These are phyloP conservation scores for Cydia amplana DNA, from an alignment of 1,140 invertebrate genomes.

Conservation along the genomic window DNA sequence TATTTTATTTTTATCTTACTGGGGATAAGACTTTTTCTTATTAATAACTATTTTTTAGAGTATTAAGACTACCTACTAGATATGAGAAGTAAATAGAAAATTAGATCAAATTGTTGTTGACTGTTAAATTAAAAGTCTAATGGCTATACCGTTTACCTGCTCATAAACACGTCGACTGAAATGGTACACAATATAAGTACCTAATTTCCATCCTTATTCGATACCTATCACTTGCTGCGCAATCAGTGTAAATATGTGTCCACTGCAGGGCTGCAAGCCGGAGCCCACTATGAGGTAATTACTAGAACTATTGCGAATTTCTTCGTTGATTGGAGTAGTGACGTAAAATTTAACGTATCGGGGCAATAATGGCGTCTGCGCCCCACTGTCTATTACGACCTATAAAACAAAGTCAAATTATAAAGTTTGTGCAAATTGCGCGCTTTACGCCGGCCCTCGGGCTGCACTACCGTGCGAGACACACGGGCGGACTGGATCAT, in stretches of 20 bases:
- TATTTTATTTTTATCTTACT: too few relatives aligned
- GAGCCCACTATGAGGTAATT: neutral
- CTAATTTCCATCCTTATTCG: neutral
- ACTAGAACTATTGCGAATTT: neutral
- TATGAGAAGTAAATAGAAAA: too few relatives aligned
- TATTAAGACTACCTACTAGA: too few relatives aligned
- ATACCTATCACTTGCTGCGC: neutral
- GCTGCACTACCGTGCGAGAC: slow-evolving; percentile 40
- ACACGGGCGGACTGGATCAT: slow-evolving; percentile 33
- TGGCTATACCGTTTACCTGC: too few relatives aligned
- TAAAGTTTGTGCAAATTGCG: slow-evolving; percentile 50
- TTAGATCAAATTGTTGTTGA: too few relatives aligned
- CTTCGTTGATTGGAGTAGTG: slow-evolving; percentile 4
- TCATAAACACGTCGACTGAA: too few relatives aligned
- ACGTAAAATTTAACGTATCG: slow-evolving; percentile 42
- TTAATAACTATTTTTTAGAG: too few relatives aligned
- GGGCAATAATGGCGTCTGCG: slow-evolving; percentile 28
- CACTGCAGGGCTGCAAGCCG: neutral
- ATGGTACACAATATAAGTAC: too few relatives aligned
- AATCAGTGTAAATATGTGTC: neutral
- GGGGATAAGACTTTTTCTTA: too few relatives aligned
- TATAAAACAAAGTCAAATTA: slow-evolving; percentile 54
- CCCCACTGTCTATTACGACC: slow-evolving; percentile 41
- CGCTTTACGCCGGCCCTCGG: slow-evolving; percentile 38
- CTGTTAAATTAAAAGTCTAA: too few relatives aligned